Percentiles rank a stretch among this genome's conserved stretches.
Conservation (phyloP, 2,113 vertebrate species). For the human region GRCh38 chr6:51239001-51239500, state of each 20-base stretch:
- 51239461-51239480: background rate
- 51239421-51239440: background rate
- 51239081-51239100: background rate
- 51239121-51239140: background rate
- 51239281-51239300: background rate
- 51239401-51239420: background rate
- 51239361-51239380: background rate
- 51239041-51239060: background rate
- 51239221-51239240: background rate
- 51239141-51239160: background rate
- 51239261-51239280: background rate
- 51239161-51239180: background rate
- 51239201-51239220: background rate
- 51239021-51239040: background rate
- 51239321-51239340: background rate
- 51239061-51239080: background rate
- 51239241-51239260: background rate
- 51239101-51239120: background rate
- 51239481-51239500: background rate
- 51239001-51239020: background rate
- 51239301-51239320: background rate
- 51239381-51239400: background rate
- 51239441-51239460: background rate
- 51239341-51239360: background rate
- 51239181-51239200: background rate